These are phyloP conservation scores for Drosophila nannoptera DNA, from an alignment of 1,140 invertebrate genomes.

Conservation along the genomic window DNA sequence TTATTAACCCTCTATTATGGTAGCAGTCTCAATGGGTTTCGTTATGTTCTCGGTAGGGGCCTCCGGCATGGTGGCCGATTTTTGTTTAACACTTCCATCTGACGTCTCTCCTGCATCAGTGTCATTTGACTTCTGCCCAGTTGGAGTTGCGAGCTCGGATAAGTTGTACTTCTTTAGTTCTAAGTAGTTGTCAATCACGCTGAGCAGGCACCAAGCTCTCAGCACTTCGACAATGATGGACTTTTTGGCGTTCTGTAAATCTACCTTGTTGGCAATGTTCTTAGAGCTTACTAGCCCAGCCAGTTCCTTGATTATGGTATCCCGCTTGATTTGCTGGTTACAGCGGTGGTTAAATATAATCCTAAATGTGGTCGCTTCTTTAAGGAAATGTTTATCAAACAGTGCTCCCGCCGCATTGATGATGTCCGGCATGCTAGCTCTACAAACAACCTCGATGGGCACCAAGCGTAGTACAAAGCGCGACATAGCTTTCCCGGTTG, in stretches of 20 bases:
- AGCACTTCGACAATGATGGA: conserved; percentile 89
- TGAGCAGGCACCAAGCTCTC: conserved; percentile 83
- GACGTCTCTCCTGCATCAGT: conserved; percentile 15
- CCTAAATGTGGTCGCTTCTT: conserved; percentile 86
- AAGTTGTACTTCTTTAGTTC: conserved; percentile 87
- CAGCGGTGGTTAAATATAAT: conserved; percentile 90
- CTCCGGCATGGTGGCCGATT: neutral
- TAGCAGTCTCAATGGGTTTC: conserved; percentile 1
- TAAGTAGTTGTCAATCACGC: conserved; percentile 84
- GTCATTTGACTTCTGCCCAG: conserved; percentile 18
- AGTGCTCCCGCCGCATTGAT: conserved; percentile 83
- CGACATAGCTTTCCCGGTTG: conserved; percentile 84
- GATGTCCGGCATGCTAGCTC: conserved; percentile 87
- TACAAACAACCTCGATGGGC: conserved; percentile 90
- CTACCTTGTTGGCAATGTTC: conserved; percentile 86
- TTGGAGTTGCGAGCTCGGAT: conserved; percentile 62
- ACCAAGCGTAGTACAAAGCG: conserved; percentile 88
- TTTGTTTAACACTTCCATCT: conserved; percentile 5
- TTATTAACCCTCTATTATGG: conserved; percentile 34
- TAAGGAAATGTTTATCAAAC: conserved; percentile 87
- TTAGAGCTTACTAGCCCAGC: conserved; percentile 84
- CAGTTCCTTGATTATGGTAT: conserved; percentile 85
- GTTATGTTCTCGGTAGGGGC: neutral
- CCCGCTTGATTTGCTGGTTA: conserved; percentile 86
- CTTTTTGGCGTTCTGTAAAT: conserved; percentile 87